Evolutionary conservation across 2,888 invertebrate species (phyloP).

Genomic region (Latrodectus elegans): DNA sequence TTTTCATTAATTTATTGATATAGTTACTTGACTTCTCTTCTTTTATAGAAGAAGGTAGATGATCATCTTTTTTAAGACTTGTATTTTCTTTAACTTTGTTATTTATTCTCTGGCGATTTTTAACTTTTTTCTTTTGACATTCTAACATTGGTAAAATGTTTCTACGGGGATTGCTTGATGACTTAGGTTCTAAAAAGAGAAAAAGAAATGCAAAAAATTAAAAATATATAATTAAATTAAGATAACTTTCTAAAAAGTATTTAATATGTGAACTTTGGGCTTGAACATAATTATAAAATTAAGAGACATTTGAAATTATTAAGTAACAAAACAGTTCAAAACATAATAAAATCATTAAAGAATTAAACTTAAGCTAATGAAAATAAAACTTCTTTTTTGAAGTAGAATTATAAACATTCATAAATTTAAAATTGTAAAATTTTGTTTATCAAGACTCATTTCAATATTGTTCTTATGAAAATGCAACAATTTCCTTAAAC

Average conservation of each 20-base stretch:
- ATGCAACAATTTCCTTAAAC: too few species aligned
- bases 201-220: background rate
- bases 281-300: too few species aligned
- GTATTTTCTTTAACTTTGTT: conserved; percentile 38
- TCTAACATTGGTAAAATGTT: conserved; percentile 48
- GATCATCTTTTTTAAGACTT: background rate
- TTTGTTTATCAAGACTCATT: too few species aligned
- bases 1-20: background rate
- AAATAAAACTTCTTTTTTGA: background rate
- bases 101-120: conserved; percentile 33
- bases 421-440: too few species aligned
- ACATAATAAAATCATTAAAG: too few species aligned
- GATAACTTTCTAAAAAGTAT: too few species aligned
- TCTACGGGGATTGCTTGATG: conserved; percentile 26
- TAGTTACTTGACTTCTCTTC: background rate
- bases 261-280: too few species aligned
- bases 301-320: too few species aligned
- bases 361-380: too few species aligned
- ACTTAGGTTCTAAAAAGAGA: conserved; percentile 48
- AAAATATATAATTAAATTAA: too few species aligned
- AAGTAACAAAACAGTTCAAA: too few species aligned
- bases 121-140: conserved; percentile 52
- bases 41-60: background rate
- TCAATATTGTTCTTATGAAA: too few species aligned
- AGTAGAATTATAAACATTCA: background rate